Base-by-base conservation (phyloP, 2,113 vertebrate species). In the Aythya baeri region DNA sequence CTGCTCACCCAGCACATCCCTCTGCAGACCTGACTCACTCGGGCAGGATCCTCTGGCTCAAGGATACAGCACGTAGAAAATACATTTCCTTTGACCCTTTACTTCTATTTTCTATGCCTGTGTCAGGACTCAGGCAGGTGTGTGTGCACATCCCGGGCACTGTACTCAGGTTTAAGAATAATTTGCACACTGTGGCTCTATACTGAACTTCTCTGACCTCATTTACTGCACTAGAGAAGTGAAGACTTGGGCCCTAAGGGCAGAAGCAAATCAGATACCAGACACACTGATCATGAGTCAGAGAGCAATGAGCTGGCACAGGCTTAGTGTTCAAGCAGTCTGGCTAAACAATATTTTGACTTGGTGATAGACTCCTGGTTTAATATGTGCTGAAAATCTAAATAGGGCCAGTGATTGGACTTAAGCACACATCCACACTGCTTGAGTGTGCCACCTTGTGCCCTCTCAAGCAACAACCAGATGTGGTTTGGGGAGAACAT, bases 1-100 rank as follows among this genome's bases (percentile, higher is more conserved):
- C 41, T 7, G 3, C 59, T 86, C 18, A 4, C 12, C 17, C 74
- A 65, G 1, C 2, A 36, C 2, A 1, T 8, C 17, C 52, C 8
- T 75, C 27, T 59, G 71, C 58, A 83, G 54, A 61, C 9, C 26
- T 66, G 80, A 62, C 3, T 1, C 3, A 25, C 23, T 54, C 26
- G 43, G 49, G 34, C 20, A 44, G 36, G 17, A 58, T 49, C 41
- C n/a, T 62, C 67, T 66, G 67, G 26, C 23, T 54, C 67, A 66
- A 32, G 59, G 32, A 44, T 49, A 44, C 22, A 49, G 26, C 76
- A 83, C 17, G 26, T 38, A 68, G 52, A 71, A 86, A 71, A 81
- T 1, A 9, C 13, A 9, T 70, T 46, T 20, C 23, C 23, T 83
- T 46, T 62, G 18, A 25, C 9, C 23, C 55, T 63, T 83, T 49